phyloP scores from a whole-genome alignment of 2,888 invertebrate genomes.

The Ochropleura plecta region DNA sequence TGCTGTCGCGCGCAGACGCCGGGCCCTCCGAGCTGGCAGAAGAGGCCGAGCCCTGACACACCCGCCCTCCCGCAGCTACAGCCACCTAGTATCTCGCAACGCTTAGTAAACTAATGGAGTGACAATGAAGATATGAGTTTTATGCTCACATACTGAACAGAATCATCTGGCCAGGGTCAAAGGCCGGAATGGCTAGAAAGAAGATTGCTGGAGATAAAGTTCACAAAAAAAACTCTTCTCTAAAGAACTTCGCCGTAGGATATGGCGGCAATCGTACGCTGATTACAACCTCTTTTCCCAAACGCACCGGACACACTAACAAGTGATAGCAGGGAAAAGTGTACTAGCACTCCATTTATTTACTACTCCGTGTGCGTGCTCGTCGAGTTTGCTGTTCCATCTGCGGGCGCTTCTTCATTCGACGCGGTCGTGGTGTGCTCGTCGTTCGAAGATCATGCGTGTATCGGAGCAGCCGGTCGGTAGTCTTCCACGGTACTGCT shows the following conservation, averaged over 20 bases:
- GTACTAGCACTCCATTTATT: constrained; percentile 44
- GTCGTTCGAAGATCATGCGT: constrained; percentile 1
- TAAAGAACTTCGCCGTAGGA: neutral
- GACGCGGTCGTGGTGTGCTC: neutral
- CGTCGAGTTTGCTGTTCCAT: neutral
- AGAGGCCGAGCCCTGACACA: constrained; percentile 87
- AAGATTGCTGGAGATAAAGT: neutral
- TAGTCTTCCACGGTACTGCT: constrained; percentile 18
- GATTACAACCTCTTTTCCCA: constrained; percentile 8
- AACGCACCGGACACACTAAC: neutral
- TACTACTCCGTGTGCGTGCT: constrained; percentile 28
- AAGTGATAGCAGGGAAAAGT: neutral
- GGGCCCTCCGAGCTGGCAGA: constrained; percentile 82
- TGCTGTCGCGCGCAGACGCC: constrained; percentile 71
- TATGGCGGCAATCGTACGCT: constrained; percentile 1
- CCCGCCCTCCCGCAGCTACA: constrained; percentile 3
- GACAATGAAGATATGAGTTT: neutral
- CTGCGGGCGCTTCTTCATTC: neutral
- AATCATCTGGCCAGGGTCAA: neutral
- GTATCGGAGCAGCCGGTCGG: neutral
- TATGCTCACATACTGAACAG: neutral
- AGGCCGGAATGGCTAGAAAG: neutral
- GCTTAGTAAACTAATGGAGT: constrained; percentile 50
- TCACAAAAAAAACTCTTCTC: constrained; percentile 14
- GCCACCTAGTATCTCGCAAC: constrained; percentile 28